A percentile compares a stretch with the other conserved stretches of the same genome.
phyloP scores from a whole-genome alignment of 2,797 vertebrate species.

The Pempheris klunzingeri region DNA sequence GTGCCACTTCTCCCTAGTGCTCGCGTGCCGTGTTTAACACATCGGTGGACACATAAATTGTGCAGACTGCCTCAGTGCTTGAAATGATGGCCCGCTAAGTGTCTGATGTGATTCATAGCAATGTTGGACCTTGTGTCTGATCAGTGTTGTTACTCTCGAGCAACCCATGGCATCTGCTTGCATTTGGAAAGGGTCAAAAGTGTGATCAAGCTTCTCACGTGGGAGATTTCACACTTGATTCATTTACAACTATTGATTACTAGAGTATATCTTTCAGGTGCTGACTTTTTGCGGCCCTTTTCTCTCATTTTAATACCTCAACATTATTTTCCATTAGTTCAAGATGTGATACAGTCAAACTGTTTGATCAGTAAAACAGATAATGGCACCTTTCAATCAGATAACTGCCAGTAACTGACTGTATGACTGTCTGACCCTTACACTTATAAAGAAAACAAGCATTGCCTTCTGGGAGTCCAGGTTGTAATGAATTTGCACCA shows the following conservation, averaged over 20 bases:
- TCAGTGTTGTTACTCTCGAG: conserved; percentile 25
- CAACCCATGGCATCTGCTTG: conserved; percentile 25
- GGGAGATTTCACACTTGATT: conserved; percentile 11
- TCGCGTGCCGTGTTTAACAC: conserved; percentile 20
- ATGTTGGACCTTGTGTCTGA: conserved; percentile 21
- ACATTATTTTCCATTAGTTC: not conserved
- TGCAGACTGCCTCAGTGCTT: conserved; percentile 42
- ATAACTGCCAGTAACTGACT: not conserved
- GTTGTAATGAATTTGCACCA: conserved; percentile 46
- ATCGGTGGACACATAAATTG: conserved; percentile 41
- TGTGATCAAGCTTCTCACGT: conserved; percentile 17
- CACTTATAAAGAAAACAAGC: conserved; percentile 35
- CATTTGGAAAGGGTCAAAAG: conserved; percentile 10
- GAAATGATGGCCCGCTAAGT: conserved; percentile 42
- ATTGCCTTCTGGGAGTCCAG: conserved; percentile 13
- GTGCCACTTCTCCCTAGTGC: conserved; percentile 13
- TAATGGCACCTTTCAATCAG: conserved; percentile 7
- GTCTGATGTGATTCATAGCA: conserved; percentile 53
- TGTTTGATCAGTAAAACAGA: conserved; percentile 1
- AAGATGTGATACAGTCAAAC: conserved; percentile 15
- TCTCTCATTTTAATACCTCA: not conserved
- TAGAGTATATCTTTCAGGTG: not conserved
- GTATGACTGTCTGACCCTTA: conserved; percentile 18
- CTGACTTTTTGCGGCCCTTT: not conserved
- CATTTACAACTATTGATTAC: not conserved